Evolutionary conservation across 2,888 invertebrate species (phyloP).

Genomic region (Amiota minor): DNA sequence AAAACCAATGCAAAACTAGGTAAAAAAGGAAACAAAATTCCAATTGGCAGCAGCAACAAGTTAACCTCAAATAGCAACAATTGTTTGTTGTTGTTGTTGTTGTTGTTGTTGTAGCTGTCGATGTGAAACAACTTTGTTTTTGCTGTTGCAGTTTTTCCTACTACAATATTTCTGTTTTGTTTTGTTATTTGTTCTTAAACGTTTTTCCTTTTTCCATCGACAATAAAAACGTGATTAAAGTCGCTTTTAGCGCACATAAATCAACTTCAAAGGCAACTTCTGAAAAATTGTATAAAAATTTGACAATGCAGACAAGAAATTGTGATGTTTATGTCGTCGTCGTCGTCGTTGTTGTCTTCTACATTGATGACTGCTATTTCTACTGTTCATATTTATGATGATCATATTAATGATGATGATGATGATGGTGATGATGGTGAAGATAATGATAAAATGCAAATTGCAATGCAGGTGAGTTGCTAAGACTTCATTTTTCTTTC

Average conservation of each 20-base stretch:
- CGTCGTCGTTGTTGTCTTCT: constrained; percentile 41
- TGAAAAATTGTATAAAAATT: constrained; percentile 32
- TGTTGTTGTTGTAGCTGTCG: too few relatives aligned
- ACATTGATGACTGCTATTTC: constrained; percentile 47
- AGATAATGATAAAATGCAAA: constrained; percentile 54
- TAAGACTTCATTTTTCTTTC: constrained; percentile 33
- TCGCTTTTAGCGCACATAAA: constrained; percentile 55
- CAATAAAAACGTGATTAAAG: constrained; percentile 67
- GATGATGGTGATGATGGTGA: constrained; percentile 50
- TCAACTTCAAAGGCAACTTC: not conserved
- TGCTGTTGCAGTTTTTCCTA: not conserved
- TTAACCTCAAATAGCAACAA: constrained; percentile 4
- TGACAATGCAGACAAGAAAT: constrained; percentile 43
- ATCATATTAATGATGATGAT: constrained; percentile 43
- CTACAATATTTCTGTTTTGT: constrained; percentile 20
- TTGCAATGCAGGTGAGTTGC: constrained; percentile 16
- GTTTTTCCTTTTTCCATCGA: constrained; percentile 48
- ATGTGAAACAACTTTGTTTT: not conserved
- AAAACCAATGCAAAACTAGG: not conserved
- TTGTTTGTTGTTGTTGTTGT: not conserved
- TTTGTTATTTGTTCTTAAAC: constrained; percentile 29
- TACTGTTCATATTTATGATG: constrained; percentile 58
- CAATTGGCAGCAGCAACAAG: constrained; percentile 12
- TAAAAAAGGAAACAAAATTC: not conserved
- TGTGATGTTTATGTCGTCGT: constrained; percentile 32